phyloP scores from a whole-genome alignment of 2,113 vertebrate species.

The Chamaea fasciata region DNA sequence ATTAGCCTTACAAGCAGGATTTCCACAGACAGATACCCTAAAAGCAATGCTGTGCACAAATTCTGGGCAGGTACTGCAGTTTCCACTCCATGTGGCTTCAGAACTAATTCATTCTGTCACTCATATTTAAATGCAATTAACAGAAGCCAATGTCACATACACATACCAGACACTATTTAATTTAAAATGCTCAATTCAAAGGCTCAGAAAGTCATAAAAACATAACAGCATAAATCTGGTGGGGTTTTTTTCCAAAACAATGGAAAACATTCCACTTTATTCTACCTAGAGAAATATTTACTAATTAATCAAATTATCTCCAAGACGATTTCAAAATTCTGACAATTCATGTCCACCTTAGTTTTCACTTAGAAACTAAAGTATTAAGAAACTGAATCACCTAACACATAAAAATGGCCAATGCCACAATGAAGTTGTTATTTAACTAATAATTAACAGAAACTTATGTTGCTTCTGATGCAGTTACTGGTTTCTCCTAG shows the following conservation, averaged over 20 bases:
- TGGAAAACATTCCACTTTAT: neutral
- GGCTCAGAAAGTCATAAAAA: neutral
- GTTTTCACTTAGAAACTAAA: neutral
- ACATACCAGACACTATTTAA: neutral
- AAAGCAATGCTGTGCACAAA: neutral
- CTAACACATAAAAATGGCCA: neutral
- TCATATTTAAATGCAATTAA: neutral
- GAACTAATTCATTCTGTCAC: neutral
- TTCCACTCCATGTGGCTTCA: neutral
- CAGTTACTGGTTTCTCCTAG: neutral
- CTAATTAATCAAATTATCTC: neutral
- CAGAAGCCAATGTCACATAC: neutral
- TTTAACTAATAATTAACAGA: neutral
- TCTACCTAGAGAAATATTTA: neutral
- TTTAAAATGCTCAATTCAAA: neutral
- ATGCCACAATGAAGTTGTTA: neutral
- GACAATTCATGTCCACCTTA: neutral
- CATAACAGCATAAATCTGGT: neutral
- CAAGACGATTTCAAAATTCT: neutral
- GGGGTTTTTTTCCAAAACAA: neutral
- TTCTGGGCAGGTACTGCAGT: neutral
- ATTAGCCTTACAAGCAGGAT: neutral
- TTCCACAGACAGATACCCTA: neutral
- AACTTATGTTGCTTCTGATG: neutral
- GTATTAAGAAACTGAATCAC: neutral